Evolutionary conservation across 2,797 vertebrate genomes (phyloP).

Genomic region (Hippocampus kuda): DNA sequence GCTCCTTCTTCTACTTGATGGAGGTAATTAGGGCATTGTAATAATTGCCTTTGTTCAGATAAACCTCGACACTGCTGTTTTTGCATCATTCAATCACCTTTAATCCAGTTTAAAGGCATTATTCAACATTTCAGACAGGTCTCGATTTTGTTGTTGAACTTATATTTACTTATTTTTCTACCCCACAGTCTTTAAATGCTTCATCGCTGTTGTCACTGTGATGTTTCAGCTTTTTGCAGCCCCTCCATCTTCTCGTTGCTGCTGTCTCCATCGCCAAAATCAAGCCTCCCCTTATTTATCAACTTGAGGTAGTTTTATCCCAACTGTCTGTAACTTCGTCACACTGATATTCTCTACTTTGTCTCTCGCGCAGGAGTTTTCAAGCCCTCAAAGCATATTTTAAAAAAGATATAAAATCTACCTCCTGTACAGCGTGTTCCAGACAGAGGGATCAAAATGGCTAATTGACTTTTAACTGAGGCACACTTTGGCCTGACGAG

Average conservation of each 20-base stretch:
- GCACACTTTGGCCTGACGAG: constrained; percentile 22
- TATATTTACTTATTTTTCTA: background rate
- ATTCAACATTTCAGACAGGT: constrained; percentile 21
- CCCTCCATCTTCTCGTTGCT: constrained; percentile 5
- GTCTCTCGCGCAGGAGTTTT: constrained; percentile 14
- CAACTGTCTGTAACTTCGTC: constrained; percentile 15
- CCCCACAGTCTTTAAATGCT: constrained; percentile 1
- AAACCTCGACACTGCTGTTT: constrained; percentile 6
- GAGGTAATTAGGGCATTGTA: background rate
- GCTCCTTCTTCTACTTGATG: background rate
- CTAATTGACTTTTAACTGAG: constrained; percentile 39
- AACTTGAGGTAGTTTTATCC: constrained; percentile 17
- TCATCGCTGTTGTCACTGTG: too few relatives aligned
- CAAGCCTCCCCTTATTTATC: constrained; percentile 3
- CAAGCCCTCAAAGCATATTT: constrained; percentile 16
- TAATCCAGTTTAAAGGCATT: constrained; percentile 18
- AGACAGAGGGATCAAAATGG: constrained; percentile 40
- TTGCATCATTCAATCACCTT: constrained; percentile 15
- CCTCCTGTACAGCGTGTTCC: constrained; percentile 43
- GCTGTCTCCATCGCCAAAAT: constrained; percentile 4
- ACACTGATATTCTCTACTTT: constrained; percentile 17
- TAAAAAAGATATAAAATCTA: constrained; percentile 15
- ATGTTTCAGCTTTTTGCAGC: too few relatives aligned
- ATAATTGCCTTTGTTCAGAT: background rate
- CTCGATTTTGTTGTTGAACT: background rate